A percentile compares a stretch with the other conserved stretches of the same genome.
phyloP scores from a whole-genome alignment of 2,797 vertebrate genomes.

The Anas capensis region DNA sequence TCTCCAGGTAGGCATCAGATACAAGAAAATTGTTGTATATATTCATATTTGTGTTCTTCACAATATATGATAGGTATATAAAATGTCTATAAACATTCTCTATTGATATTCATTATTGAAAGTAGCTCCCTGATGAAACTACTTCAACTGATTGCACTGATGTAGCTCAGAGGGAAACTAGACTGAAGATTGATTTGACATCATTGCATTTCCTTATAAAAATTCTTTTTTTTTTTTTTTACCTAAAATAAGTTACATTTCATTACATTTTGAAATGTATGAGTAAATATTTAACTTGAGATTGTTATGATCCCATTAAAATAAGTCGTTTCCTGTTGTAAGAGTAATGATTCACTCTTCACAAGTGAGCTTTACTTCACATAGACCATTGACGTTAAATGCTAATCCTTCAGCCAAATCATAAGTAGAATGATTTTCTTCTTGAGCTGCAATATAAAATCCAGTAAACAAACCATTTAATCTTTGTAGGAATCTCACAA shows the following conservation, averaged over 20 bases:
- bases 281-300: conserved; percentile 44
- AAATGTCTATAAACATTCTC: background rate
- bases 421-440: background rate
- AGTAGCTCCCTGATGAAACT: background rate
- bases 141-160: background rate
- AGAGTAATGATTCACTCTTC: conserved; percentile 45
- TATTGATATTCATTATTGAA: conserved; percentile 4
- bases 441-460: background rate
- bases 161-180: background rate
- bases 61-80: background rate
- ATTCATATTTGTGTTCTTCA: background rate
- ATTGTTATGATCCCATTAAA: conserved; percentile 42
- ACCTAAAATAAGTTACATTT: background rate
- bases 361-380: background rate
- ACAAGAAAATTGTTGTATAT: background rate
- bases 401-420: background rate
- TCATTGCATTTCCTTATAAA: conserved; percentile 13
- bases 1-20: background rate
- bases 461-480: background rate
- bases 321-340: conserved; percentile 7
- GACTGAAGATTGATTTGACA: conserved; percentile 11
- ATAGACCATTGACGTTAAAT: background rate
- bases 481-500: background rate
- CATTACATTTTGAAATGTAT: conserved; percentile 24
- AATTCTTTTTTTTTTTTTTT: background rate